Evolutionary conservation across 2,797 vertebrate genomes (phyloP), one percentile per base, ranked within the genome.

Genomic region (Sandelia bainsii): DNA sequence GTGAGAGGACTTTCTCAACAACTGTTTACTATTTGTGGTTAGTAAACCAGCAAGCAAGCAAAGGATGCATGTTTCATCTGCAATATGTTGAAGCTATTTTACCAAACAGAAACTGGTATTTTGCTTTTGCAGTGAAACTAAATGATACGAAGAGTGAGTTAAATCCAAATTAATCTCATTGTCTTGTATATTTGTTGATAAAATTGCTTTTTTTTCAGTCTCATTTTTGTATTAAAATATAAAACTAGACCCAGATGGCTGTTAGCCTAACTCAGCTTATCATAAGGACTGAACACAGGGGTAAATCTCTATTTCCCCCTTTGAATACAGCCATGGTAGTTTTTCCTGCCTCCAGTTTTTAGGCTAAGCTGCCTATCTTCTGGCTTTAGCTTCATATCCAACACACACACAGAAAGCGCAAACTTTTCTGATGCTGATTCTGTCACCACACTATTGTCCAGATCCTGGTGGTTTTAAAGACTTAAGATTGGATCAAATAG

Each of bases 21-120:
- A 88, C 80, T 89, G 85, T 89, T 89, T 85, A 85, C 75, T 81
- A 82, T 87, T 87, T 87, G 86, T 42, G 85, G n/a, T n/a, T n/a
- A n/a, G n/a, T n/a, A n/a, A n/a, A n/a, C n/a, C n/a, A n/a, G n/a
- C n/a, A n/a, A n/a, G n/a, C n/a, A n/a, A n/a, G n/a, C n/a, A 3
- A 22, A 25, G 16, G 46, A 58, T 44, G 34, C 4, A 3, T 6
- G 10, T 58, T 53, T 72, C 17, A 48, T 34, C 16, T 19, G 19
- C 3, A 46, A 40, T 9, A 42, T 39, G 39, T 23, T 40, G 53
- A 53, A 40, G 6, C 3, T 75, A 1, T 44, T 77, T 73, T 0
- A 13, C 48, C 56, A 51, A 71, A 59, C 19, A 29, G 7, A 29
- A 29, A 29, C 29, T n/a, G 29, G 29, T 29, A 7, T 7, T 37